A percentile compares a stretch with the other conserved stretches of the same genome.
Evolutionary conservation across 2,797 vertebrate genomes (phyloP).

Genomic region (Chaetodon trifasciatus): DNA sequence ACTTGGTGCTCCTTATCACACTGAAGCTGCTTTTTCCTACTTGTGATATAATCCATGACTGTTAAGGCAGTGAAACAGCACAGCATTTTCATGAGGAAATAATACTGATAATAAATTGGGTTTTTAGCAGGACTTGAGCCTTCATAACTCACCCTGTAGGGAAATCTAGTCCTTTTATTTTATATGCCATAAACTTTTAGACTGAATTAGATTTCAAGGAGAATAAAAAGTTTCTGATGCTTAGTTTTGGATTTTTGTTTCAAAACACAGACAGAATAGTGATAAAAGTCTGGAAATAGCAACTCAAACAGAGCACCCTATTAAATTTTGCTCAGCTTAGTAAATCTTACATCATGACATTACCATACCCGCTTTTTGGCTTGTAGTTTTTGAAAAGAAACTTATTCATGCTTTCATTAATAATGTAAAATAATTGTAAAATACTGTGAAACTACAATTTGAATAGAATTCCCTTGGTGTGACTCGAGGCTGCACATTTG

Average conservation of each 20-base stretch:
- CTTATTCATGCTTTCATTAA: conserved; percentile 30
- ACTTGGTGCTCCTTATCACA: not conserved
- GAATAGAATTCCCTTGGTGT: conserved; percentile 28
- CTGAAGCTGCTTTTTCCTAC: too few species aligned
- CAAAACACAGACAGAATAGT: not conserved
- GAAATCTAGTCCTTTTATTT: too few species aligned
- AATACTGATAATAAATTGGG: not conserved
- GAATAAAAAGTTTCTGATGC: conserved; percentile 5
- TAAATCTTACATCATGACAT: conserved; percentile 29
- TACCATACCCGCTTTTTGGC: not conserved
- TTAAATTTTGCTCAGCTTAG: conserved; percentile 30
- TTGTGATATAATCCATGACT: too few species aligned
- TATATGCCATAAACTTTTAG: too few species aligned
- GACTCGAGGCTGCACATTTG: conserved; percentile 4
- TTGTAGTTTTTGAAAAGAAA: conserved; percentile 22
- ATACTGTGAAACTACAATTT: conserved; percentile 22
- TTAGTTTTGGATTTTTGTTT: not conserved
- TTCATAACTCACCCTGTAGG: too few species aligned
- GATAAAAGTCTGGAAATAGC: not conserved
- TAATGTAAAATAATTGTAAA: conserved; percentile 27
- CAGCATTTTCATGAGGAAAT: not conserved
- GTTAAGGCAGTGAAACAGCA: too few species aligned
- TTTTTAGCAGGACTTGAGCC: too few species aligned
- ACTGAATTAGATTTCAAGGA: conserved; percentile 4
- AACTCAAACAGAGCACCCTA: conserved; percentile 28